phyloP scores from a whole-genome alignment of 2,888 invertebrate species.

The Gandaritis pyraliata region DNA sequence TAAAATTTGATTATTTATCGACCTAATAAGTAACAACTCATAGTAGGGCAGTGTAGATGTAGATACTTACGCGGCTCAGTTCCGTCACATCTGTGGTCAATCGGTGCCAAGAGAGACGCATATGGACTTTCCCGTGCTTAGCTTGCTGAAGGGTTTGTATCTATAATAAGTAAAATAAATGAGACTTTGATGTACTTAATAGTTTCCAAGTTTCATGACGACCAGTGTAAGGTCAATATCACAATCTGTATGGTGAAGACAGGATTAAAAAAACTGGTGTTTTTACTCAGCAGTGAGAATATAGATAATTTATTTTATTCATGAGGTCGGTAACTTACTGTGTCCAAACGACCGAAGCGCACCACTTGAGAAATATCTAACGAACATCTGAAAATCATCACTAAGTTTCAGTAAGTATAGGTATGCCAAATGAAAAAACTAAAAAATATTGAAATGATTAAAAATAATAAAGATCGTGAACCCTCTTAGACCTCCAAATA shows the following conservation, averaged over 20 bases:
- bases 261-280: no score
- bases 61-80: slow-evolving; percentile 87
- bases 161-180: slow-evolving; percentile 77
- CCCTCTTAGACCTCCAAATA: no score
- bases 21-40: no score
- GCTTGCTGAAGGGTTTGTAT: slow-evolving; percentile 98
- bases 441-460: no score
- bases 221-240: no score
- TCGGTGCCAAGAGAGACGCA: slow-evolving; percentile 95
- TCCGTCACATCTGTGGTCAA: slow-evolving; percentile 89
- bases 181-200: background rate
- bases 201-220: no score
- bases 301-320: background rate
- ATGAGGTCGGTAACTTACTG: slow-evolving; percentile 55
- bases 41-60: no score
- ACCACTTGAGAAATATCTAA: slow-evolving; percentile 79
- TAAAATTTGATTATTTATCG: background rate
- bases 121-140: slow-evolving; percentile 96
- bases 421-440: background rate
- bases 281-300: no score
- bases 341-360: slow-evolving; percentile 73
- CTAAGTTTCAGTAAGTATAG: background rate
- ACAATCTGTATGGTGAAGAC: no score
- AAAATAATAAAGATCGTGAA: no score
- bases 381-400: slow-evolving; percentile 64